Evolutionary conservation across 2,888 invertebrate species (phyloP).

Genomic region (Pristionchus mayeri): DNA sequence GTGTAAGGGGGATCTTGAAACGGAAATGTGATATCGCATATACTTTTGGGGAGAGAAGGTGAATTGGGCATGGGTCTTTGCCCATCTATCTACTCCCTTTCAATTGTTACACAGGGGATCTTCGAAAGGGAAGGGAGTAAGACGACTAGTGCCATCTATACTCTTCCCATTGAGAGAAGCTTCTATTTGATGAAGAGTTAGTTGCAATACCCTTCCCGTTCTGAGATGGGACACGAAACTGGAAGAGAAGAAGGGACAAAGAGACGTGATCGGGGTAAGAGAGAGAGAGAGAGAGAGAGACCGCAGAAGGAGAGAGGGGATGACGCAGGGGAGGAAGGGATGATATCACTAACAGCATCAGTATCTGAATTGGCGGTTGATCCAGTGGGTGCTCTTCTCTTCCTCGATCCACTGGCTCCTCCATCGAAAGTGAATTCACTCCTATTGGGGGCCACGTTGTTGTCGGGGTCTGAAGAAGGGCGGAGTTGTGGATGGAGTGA

Average conservation of each 20-base stretch:
- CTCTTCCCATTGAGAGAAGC: constrained; percentile 21
- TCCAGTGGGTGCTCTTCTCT: constrained; percentile 49
- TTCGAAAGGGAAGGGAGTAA: constrained; percentile 35
- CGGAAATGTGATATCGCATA: background rate
- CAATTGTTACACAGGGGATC: constrained; percentile 27
- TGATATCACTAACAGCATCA: constrained; percentile 22
- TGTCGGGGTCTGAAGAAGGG: constrained; percentile 21
- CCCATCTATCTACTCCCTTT: constrained; percentile 24
- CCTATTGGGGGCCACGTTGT: constrained; percentile 53
- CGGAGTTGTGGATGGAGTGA: background rate
- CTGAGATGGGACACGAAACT: constrained; percentile 13
- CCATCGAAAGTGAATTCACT: constrained; percentile 75
- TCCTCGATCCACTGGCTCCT: constrained; percentile 60
- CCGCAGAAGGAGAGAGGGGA: background rate
- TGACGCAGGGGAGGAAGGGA: background rate
- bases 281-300: constrained; percentile 9
- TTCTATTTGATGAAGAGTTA: constrained; percentile 47
- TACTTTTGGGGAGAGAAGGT: background rate
- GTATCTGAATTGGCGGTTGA: constrained; percentile 6
- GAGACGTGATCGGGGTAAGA: background rate
- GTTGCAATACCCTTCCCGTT: constrained; percentile 35
- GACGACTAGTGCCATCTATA: constrained; percentile 1
- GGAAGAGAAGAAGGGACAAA: background rate
- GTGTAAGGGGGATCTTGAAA: background rate
- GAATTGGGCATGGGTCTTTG: constrained; percentile 39